phyloP scores from a whole-genome alignment of 2,797 vertebrate genomes.

The Diceros bicornis region DNA sequence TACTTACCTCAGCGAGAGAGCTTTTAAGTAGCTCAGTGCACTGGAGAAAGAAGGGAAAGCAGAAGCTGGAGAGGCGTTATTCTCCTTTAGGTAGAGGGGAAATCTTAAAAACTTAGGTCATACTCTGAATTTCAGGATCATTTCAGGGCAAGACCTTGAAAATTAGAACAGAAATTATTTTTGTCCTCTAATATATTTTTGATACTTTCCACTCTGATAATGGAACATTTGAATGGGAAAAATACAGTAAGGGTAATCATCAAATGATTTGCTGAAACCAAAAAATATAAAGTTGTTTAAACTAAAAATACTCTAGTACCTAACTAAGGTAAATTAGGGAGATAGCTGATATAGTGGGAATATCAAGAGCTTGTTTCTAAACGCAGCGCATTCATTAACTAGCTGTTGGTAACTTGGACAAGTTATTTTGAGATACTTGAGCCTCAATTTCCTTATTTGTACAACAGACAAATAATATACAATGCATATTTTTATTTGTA shows the following conservation, averaged over 20 bases:
- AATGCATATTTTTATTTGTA: neutral
- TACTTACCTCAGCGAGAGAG: conserved; percentile 39
- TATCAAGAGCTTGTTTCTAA: neutral
- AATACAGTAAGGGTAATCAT: neutral
- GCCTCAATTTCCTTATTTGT: neutral
- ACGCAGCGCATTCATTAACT: conserved; percentile 4
- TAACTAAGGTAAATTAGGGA: conserved; percentile 31
- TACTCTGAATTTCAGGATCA: conserved; percentile 34
- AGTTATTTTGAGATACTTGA: conserved; percentile 31
- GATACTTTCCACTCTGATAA: neutral
- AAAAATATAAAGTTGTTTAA: conserved; percentile 58
- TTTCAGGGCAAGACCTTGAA: conserved; percentile 50
- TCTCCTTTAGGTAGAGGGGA: neutral
- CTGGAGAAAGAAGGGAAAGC: conserved; percentile 33
- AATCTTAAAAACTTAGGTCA: conserved; percentile 24
- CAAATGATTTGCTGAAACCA: conserved; percentile 58
- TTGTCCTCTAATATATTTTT: neutral
- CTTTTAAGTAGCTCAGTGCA: conserved; percentile 35
- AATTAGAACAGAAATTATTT: conserved; percentile 14
- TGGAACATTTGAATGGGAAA: conserved; percentile 25
- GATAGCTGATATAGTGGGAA: neutral
- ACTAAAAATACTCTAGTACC: neutral
- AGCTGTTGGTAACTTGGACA: neutral
- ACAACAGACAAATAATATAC: neutral
- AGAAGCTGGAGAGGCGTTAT: conserved; percentile 1